Evolutionary conservation across 2,113 vertebrate genomes (phyloP).

Genomic region (Lepidothrix coronata): DNA sequence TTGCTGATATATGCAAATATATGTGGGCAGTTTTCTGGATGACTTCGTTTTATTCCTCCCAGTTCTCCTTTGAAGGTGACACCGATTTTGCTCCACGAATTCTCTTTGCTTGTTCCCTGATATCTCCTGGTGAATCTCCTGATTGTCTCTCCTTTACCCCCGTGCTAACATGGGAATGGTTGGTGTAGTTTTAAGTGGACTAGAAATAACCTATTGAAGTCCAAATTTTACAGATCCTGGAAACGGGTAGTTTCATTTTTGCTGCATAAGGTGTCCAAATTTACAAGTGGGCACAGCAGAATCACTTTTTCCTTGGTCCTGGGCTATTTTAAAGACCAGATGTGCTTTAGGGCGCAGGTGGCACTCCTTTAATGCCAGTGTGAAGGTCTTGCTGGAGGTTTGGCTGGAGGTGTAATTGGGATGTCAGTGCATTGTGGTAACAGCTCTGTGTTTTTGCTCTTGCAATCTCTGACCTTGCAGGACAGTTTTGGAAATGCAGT

Average conservation of each 20-base stretch:
- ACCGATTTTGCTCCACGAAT: rapidly evolving
- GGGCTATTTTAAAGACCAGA: background rate
- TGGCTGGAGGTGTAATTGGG: background rate
- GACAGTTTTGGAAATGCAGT: background rate
- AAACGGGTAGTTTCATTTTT: background rate
- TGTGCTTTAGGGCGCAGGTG: background rate
- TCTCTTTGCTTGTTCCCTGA: background rate
- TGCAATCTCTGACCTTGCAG: background rate
- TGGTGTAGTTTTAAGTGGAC: background rate
- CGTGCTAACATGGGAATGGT: rapidly evolving
- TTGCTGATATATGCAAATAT: rapidly evolving
- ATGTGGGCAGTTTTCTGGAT: rapidly evolving
- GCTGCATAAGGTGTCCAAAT: background rate
- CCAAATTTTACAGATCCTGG: background rate
- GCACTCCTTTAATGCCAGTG: rapidly evolving
- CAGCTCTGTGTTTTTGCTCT: background rate
- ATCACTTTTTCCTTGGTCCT: background rate
- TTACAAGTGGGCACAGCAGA: background rate
- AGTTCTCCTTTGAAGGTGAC: rapidly evolving
- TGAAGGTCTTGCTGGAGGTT: background rate
- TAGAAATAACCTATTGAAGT: rapidly evolving
- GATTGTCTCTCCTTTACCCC: background rate
- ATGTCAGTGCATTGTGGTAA: rapidly evolving
- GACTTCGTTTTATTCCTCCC: rapidly evolving
- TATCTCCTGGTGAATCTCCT: background rate